phyloP scores from a whole-genome alignment of 2,113 vertebrate genomes.

The Pseudopodoces humilis region DNA sequence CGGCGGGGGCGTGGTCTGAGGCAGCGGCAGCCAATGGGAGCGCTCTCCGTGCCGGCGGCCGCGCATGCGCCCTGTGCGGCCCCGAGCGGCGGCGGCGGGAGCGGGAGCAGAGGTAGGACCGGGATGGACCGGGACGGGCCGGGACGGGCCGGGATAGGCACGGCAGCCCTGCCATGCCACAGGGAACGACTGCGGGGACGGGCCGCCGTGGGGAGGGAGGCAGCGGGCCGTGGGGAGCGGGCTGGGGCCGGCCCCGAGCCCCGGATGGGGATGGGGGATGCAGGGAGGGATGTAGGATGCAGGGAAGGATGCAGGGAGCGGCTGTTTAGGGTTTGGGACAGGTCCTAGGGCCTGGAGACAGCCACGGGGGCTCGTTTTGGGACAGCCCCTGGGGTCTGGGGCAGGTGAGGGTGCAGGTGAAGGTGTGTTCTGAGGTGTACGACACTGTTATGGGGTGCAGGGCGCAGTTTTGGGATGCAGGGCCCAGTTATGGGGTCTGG shows the following conservation, averaged over 20 bases:
- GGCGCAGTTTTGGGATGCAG: background rate
- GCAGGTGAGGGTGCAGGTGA: background rate
- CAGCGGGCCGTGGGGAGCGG: background rate
- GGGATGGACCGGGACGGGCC: background rate
- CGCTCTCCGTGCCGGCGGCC: background rate
- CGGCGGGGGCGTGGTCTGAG: rapidly evolving
- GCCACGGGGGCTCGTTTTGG: background rate
- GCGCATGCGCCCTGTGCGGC: background rate
- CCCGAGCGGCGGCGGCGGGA: background rate
- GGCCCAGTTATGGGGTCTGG: background rate
- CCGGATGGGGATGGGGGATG: background rate
- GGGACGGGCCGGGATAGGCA: rapidly evolving
- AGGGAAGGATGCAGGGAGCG: background rate
- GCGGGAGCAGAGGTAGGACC: background rate
- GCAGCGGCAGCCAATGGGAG: background rate
- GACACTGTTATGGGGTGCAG: background rate
- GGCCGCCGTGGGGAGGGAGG: background rate
- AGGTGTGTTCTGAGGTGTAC: background rate
- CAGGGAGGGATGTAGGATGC: background rate
- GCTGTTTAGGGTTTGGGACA: background rate
- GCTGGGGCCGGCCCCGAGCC: background rate
- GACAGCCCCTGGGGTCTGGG: background rate
- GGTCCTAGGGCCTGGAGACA: background rate
- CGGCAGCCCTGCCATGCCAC: background rate
- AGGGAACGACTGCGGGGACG: background rate